A percentile compares a stretch with the other conserved stretches of the same genome.
Evolutionary conservation across 2,797 vertebrate species (phyloP).

Genomic region (Siniperca scherzeri): DNA sequence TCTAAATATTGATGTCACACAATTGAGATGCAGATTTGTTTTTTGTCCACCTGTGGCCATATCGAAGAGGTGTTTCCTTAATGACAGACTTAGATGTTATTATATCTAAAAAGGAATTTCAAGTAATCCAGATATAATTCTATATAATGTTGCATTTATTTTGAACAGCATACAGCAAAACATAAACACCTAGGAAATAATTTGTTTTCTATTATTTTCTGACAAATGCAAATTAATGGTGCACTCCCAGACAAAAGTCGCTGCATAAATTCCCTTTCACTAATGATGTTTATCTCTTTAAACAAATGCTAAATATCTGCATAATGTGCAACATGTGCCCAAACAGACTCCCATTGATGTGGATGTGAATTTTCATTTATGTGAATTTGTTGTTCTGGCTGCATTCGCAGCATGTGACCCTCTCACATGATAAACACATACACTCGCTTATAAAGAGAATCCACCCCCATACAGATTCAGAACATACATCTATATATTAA

Average conservation of each 20-base stretch:
- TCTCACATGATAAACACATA: slow-evolving; percentile 7
- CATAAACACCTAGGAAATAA: neutral
- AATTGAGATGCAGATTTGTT: neutral
- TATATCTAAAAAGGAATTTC: neutral
- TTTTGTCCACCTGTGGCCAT: neutral
- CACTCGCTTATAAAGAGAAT: neutral
- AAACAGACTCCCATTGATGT: slow-evolving; percentile 11
- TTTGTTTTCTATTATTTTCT: slow-evolving; percentile 9
- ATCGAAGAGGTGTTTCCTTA: neutral
- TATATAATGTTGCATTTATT: neutral
- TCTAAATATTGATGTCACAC: neutral
- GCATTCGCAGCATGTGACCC: slow-evolving; percentile 7
- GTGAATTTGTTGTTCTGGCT: slow-evolving; percentile 12
- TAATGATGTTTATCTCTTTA: slow-evolving; percentile 25
- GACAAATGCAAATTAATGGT: slow-evolving; percentile 10
- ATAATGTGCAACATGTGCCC: slow-evolving; percentile 12
- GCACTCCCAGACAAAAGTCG: neutral
- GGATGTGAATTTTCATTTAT: neutral
- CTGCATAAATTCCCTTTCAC: slow-evolving; percentile 2
- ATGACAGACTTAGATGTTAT: neutral
- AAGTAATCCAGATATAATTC: neutral
- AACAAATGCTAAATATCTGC: slow-evolving; percentile 45
- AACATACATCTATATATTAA: slow-evolving; percentile 41
- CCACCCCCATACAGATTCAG: slow-evolving; percentile 21
- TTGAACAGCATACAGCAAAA: neutral